phyloP scores from a whole-genome alignment of 2,113 vertebrate species.

The Calidris pugnax region DNA sequence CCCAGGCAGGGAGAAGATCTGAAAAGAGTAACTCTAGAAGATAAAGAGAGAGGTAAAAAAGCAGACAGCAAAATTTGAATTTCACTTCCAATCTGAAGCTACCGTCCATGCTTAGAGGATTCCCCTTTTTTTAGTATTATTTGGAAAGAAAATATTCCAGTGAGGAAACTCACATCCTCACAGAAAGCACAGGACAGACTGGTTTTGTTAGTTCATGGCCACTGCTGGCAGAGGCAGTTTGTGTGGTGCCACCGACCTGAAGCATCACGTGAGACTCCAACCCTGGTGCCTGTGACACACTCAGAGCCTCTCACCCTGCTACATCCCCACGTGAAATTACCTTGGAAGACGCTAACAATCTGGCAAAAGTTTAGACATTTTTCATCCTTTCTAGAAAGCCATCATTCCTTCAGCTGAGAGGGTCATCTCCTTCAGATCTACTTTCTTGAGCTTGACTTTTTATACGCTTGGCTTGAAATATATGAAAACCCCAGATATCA shows the following conservation, averaged over 20 bases:
- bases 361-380: neutral
- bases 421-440: neutral
- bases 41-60: neutral
- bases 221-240: neutral
- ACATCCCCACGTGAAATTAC: neutral
- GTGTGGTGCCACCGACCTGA: neutral
- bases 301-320: neutral
- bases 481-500: neutral
- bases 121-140: neutral
- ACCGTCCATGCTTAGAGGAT: neutral
- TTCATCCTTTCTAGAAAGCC: neutral
- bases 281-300: neutral
- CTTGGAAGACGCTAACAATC: neutral
- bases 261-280: neutral
- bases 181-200: neutral
- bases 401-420: neutral
- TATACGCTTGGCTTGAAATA: neutral
- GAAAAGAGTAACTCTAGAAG: neutral
- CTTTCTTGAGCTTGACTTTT: neutral
- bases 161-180: neutral
- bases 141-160: neutral
- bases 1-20: neutral
- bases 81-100: neutral
- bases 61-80: neutral
- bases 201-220: neutral